A percentile compares a stretch with the other conserved stretches of the same genome.
These are phyloP conservation scores for Spinus pinus DNA, from an alignment of 2,797 vertebrate genomes.

Conservation along the genomic window DNA sequence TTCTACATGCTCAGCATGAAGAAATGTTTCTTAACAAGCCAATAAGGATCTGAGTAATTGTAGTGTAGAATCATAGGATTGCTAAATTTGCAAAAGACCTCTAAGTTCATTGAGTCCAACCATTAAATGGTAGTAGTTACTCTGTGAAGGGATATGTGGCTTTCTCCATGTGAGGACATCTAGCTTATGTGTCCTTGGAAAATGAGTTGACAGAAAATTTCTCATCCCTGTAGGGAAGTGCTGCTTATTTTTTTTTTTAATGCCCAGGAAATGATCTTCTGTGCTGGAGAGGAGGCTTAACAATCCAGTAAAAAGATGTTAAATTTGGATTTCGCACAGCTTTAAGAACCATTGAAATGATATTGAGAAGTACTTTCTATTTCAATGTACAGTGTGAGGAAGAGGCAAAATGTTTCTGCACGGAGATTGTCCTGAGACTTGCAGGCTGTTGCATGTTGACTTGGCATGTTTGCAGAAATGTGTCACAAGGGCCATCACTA, in stretches of 20 bases:
- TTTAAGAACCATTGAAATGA: not conserved
- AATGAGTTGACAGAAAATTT: not conserved
- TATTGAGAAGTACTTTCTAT: not conserved
- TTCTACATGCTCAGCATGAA: not conserved
- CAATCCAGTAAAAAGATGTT: accelerated
- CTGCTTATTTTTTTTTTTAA: not conserved
- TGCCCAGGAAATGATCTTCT: not conserved
- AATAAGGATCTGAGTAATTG: not conserved
- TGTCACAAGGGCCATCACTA: not conserved
- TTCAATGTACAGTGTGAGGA: not conserved
- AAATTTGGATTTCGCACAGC: not conserved
- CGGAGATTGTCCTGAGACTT: not conserved
- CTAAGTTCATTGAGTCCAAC: not conserved
- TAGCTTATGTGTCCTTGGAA: not conserved
- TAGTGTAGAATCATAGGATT: not conserved
- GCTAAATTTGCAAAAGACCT: not conserved
- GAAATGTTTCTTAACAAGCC: not conserved
- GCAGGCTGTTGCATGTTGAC: not conserved
- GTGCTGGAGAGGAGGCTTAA: not conserved
- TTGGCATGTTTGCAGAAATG: not conserved
- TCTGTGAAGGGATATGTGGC: accelerated
- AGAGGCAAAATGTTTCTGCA: not conserved
- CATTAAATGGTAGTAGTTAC: not conserved
- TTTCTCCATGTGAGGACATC: not conserved
- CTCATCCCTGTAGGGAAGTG: not conserved